These are phyloP conservation scores for Gnathonemus echidnorhynchus DNA, from an alignment of 2,113 vertebrate genomes.

Conservation along the genomic window DNA sequence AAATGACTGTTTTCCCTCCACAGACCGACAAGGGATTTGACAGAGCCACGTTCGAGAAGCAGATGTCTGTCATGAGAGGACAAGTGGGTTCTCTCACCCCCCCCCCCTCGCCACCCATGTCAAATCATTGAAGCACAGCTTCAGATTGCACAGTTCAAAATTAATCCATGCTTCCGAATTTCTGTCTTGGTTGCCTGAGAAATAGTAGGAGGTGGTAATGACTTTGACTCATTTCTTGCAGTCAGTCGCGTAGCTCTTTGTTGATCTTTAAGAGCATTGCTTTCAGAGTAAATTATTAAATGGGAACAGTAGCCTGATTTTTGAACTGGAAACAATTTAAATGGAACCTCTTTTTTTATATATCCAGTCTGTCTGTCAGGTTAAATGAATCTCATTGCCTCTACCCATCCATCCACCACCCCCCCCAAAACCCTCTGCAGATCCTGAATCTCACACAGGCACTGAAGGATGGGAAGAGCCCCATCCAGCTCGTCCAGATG, in stretches of 20 bases:
- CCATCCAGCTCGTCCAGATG: conserved; percentile 93
- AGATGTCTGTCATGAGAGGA: conserved; percentile 98
- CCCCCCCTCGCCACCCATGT: background rate
- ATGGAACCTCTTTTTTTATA: background rate
- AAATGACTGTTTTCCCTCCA: background rate
- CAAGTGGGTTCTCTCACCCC: conserved; percentile 68
- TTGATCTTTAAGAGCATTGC: background rate
- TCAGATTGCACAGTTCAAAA: background rate
- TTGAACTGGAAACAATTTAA: background rate
- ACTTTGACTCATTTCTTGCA: background rate
- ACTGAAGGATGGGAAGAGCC: conserved; percentile 81
- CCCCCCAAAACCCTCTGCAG: conserved; percentile 45
- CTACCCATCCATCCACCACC: background rate
- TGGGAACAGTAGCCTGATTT: background rate
- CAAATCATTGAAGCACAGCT: background rate
- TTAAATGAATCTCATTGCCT: background rate
- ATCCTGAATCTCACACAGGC: conserved; percentile 93
- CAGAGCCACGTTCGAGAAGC: conserved; percentile 88
- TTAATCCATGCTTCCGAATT: background rate
- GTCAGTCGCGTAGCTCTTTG: background rate
- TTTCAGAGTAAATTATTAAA: background rate
- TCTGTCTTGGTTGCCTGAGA: background rate
- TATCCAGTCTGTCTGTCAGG: background rate
- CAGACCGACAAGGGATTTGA: conserved; percentile 90
- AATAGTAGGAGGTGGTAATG: background rate